A percentile compares a stretch with the other conserved stretches of the same genome.
phyloP scores from a whole-genome alignment of 2,888 invertebrate genomes.

The Cephus pulcher region DNA sequence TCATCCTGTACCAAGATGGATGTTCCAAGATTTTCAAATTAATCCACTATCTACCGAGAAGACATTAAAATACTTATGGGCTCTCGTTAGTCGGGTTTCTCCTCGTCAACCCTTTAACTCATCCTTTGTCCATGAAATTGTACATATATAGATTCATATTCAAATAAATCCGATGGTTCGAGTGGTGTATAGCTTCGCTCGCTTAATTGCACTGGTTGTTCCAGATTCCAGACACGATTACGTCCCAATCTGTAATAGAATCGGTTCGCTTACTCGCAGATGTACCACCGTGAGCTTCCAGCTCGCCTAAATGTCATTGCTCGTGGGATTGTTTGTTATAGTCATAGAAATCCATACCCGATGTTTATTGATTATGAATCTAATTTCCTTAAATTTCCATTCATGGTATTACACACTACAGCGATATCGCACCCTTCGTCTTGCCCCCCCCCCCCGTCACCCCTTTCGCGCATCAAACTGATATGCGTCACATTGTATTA shows the following conservation, averaged over 20 bases:
- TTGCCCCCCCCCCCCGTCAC: neutral
- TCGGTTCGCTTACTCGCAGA: conserved; percentile 28
- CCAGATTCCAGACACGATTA: conserved; percentile 32
- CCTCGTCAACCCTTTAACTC: neutral
- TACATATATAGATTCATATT: neutral
- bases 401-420: neutral
- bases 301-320: neutral
- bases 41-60: neutral
- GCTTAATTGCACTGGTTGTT: conserved; percentile 29
- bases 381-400: neutral
- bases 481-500: neutral
- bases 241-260: conserved; percentile 51
- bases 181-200: neutral
- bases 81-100: neutral
- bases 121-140: neutral
- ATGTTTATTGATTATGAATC: neutral
- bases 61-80: neutral
- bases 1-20: conserved; percentile 26
- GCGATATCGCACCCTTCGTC: neutral
- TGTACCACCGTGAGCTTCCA: conserved; percentile 1
- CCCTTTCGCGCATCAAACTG: neutral
- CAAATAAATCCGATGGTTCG: neutral
- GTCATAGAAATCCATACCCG: neutral
- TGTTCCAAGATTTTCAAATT: conserved; percentile 16
- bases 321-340: neutral